Evolutionary conservation across 2,113 vertebrate species (phyloP).

Genomic region (Mesembrinibis cayennensis): DNA sequence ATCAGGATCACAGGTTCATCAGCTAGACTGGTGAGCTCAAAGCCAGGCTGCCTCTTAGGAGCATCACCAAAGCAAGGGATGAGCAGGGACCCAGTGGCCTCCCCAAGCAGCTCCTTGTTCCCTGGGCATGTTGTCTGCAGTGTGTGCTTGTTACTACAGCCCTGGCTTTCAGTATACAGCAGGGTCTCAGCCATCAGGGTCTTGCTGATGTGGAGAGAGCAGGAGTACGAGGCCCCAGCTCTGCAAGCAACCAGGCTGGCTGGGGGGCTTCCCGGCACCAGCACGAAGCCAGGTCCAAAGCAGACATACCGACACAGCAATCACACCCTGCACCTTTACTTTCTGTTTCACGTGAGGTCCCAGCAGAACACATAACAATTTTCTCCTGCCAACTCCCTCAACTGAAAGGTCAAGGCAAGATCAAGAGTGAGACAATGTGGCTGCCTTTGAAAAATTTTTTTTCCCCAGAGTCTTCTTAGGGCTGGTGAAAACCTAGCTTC

Average conservation of each 20-base stretch:
- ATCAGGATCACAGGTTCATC: neutral
- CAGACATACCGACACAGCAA: accelerated
- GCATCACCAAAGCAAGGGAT: neutral
- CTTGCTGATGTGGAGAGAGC: neutral
- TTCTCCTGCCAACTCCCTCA: neutral
- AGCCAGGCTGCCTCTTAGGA: neutral
- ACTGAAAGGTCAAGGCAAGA: neutral
- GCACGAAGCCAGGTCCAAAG: neutral
- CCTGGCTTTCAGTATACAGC: accelerated
- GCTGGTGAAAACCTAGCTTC: neutral
- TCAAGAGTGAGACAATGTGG: neutral
- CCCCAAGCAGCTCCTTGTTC: neutral
- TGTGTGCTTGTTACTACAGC: accelerated
- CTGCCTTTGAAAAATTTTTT: neutral
- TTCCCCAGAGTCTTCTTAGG: neutral
- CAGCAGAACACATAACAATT: neutral
- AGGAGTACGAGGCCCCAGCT: neutral
- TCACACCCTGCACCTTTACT: slow-evolving; percentile 1
- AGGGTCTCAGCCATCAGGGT: accelerated
- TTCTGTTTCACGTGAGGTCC: neutral
- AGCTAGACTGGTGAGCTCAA: too few species aligned
- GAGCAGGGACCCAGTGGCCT: neutral
- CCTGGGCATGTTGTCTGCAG: neutral
- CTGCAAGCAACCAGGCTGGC: too few species aligned
- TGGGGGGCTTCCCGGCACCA: accelerated